Evolutionary conservation across 2,113 vertebrate species (phyloP), one percentile per base, ranked within the genome.

Genomic region (Oncorhynchus clarkii): DNA sequence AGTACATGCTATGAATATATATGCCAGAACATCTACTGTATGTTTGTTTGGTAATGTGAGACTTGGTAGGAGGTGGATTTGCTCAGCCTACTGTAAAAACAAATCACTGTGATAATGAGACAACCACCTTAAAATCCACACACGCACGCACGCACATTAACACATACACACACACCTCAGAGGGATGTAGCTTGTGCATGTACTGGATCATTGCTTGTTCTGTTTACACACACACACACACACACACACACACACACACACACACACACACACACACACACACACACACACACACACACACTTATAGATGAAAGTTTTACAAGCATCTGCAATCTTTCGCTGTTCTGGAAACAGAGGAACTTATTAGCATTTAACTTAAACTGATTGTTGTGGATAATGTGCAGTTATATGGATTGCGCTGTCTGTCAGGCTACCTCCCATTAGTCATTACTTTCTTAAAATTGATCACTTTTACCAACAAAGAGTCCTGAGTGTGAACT

Each of bases 381-480:
- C 16, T 16, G 51, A 54, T 54, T 54, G 12, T 54, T 54, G 12
- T 13, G 16, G 51, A 51, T 13, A 51, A 51, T 13, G 9, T 13
- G 9, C 49, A 14, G 49, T 14, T 51, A 14, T 13, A 51, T 51
- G 49, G 11, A 54, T 51, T 51, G 49, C 8, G 2, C 49, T 16
- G 13, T 51, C 49, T 51, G 49, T 51, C 49, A 51, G 11, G 49
- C 14, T 51, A 77, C 77, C 9, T 84, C 77, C 78, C 70, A 85
- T 88, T 81, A 86, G 76, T 88, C 84, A 87, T 79, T 79, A 81
- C 80, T 84, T 79, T 84, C 77, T 18, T 78, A 31, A 76, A 83
- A 80, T 82, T 85, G 80, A 87, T 87, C 82, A 85, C 74, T 39
- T 39, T 2, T 39, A 82, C 74, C 82, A 87, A 74, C 68, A 49